A percentile compares a stretch with the other conserved stretches of the same genome.
Conservation (phyloP, 1,140 invertebrate genomes). For the Cataglyphis hispanica region DNA sequence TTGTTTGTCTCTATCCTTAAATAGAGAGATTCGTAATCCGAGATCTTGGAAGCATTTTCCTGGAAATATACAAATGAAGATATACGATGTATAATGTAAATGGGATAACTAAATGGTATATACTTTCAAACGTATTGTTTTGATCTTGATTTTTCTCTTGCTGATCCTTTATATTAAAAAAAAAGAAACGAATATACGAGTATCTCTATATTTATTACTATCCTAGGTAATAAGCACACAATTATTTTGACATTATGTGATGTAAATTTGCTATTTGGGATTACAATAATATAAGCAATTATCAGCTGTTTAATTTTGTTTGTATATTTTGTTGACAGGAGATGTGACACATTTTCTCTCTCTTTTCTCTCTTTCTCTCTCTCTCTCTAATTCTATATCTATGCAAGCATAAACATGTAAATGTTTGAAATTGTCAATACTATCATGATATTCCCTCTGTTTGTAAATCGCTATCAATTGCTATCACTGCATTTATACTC, state of each 20-base stretch:
- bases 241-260: too few relatives aligned
- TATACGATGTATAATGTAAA: slow-evolving; percentile 34
- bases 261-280: too few relatives aligned
- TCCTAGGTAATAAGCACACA: too few relatives aligned
- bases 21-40: slow-evolving; percentile 3
- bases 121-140: slow-evolving; percentile 55
- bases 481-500: slow-evolving; percentile 67
- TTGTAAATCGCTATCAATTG: slow-evolving; percentile 59
- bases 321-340: slow-evolving; percentile 68
- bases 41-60: slow-evolving; percentile 42
- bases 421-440: slow-evolving; percentile 55
- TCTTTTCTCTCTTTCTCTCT: too few relatives aligned
- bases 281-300: slow-evolving; percentile 37
- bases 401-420: slow-evolving; percentile 36
- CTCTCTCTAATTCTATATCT: slow-evolving; percentile 38
- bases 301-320: slow-evolving; percentile 61
- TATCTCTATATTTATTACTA: neutral
- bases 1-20: slow-evolving; percentile 42
- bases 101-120: slow-evolving; percentile 56
- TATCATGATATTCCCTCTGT: slow-evolving; percentile 48
- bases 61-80: slow-evolving; percentile 34
- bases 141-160: slow-evolving; percentile 18
- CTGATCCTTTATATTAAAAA: slow-evolving; percentile 25
- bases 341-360: slow-evolving; percentile 24
- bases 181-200: neutral